Conservation (phyloP, 1,140 invertebrate species). For the Wiebesia pumilae region DNA sequence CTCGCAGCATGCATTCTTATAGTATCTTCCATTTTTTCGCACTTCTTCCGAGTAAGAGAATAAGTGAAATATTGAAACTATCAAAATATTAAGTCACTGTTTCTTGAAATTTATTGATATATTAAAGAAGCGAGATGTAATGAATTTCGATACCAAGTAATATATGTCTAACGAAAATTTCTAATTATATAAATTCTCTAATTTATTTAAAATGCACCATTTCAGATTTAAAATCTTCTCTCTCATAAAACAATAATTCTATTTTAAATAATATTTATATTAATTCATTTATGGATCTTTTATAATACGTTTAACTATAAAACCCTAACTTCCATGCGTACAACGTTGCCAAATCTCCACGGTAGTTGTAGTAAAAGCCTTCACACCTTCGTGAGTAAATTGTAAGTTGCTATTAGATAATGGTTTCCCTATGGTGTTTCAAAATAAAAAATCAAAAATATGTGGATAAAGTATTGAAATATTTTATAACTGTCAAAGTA, state of each 20-base stretch:
- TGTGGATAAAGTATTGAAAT: neutral
- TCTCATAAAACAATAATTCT: no score
- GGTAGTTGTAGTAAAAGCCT: neutral
- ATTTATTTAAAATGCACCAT: no score
- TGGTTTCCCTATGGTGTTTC: neutral
- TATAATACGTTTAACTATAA: neutral
- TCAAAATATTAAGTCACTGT: neutral
- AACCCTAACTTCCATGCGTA: neutral
- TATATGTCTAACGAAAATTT: neutral
- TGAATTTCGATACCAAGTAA: neutral
- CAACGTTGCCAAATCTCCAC: slow-evolving; percentile 7
- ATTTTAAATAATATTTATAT: neutral
- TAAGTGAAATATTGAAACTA: neutral
- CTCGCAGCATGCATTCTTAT: neutral
- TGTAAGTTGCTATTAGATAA: slow-evolving; percentile 10
- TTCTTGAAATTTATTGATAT: neutral
- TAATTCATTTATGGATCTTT: neutral
- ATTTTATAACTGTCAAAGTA: neutral
- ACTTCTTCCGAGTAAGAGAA: neutral
- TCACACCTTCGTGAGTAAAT: neutral
- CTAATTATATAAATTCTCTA: neutral
- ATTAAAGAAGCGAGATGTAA: neutral
- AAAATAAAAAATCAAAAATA: neutral
- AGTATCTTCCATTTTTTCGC: neutral
- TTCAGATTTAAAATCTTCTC: no score